A percentile compares a stretch with the other conserved stretches of the same genome.
phyloP scores from a whole-genome alignment of 2,888 invertebrate genomes.

The Mactromeris polynyma region DNA sequence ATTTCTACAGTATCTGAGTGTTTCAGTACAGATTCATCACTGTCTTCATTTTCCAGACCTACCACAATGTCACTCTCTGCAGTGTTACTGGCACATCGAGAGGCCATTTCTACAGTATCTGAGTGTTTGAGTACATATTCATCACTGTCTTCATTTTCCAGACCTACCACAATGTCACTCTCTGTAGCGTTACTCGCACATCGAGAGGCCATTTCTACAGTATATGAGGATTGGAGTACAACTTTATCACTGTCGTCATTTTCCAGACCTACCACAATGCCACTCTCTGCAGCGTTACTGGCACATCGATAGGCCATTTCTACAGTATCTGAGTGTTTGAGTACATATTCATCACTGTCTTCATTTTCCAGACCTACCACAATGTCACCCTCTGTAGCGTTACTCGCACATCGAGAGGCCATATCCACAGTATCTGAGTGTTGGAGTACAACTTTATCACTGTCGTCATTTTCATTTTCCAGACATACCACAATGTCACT shows the following conservation, averaged over 20 bases:
- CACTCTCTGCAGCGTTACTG: not conserved
- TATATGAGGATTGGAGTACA: slow-evolving; percentile 27
- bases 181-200: not conserved
- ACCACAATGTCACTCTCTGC: not conserved
- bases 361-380: too few relatives aligned
- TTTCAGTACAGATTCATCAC: not conserved
- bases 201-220: slow-evolving; percentile 43
- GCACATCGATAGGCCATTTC: too few relatives aligned
- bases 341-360: not conserved
- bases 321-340: not conserved
- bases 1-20: slow-evolving; percentile 54
- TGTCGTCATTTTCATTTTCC: not conserved
- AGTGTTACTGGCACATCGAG: too few relatives aligned
- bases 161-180: not conserved
- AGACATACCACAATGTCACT: not conserved
- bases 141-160: not conserved
- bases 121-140: not conserved
- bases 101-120: not conserved
- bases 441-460: not conserved
- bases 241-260: not conserved
- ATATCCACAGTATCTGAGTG: slow-evolving; percentile 53
- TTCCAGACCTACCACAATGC: not conserved
- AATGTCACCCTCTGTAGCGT: not conserved
- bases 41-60: not conserved
- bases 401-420: not conserved